Base-by-base conservation (phyloP, 2,888 invertebrate species). In the Pegoplata infirma region DNA sequence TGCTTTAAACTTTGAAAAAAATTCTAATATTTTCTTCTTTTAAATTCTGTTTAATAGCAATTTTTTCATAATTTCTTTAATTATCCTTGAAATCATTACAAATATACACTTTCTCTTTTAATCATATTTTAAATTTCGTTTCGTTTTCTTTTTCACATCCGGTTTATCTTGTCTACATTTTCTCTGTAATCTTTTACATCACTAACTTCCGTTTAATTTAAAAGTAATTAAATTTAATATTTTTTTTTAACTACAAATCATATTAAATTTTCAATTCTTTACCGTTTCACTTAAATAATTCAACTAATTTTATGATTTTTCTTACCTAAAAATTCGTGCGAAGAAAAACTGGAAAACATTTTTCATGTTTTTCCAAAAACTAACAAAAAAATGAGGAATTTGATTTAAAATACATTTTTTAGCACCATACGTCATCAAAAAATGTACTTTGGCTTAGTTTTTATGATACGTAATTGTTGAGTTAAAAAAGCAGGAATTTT, bases 341-440 rank as follows among this genome's bases (percentile, higher is more conserved):
- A 23, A 51, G 19, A 32, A 40, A 21, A 21, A 23, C 4, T 36
- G 1, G 19, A 32, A 36, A 56, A 56, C 7, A 36, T 49, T 14
- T 47, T 58, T 10, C 36, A 36, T 19, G 14, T 23, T 56, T 72
- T 47, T 55, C 63, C 63, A 72, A 28, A 53, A 51, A 46, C 14
- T 10, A 23, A 58, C 8, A 23, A 46, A 5, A 12, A 17, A 55
- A 32, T n/a, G 6, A 12, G 10, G 28, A 28, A 36, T 51, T 49
- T 25, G 3, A 25, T 49, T 17, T 5, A 40, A n/a, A n/a, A 21
- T 21, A 56, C n/a, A 40, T 32, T 32, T 28, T 56, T 44, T 44
- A 58, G 44, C 44, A 21, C 49, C 21, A 55, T 47, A 66, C 73
- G 58, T 67, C 66, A 74, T 74, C 8, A 59, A 64, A 64, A 58